Conservation (phyloP, 2,797 vertebrate species). For the Cryptoprocta ferox region DNA sequence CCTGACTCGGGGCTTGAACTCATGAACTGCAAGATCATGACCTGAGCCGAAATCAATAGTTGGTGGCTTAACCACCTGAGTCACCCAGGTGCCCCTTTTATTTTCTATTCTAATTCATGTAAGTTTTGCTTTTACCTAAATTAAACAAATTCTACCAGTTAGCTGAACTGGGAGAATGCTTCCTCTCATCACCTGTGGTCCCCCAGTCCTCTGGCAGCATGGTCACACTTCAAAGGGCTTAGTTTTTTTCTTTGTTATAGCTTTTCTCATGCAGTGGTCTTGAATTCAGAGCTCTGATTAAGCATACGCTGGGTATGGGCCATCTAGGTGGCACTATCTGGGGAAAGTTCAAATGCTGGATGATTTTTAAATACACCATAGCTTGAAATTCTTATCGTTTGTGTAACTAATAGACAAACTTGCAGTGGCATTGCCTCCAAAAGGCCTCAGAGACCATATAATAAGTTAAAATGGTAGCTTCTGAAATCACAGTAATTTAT, state of each 20-base stretch:
- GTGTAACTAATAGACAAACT: not conserved
- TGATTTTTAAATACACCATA: not conserved
- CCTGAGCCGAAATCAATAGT: too few relatives aligned
- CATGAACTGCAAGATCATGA: too few relatives aligned
- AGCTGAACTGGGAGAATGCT: not conserved
- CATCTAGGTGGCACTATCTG: not conserved
- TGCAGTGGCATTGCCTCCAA: not conserved
- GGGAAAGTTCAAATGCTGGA: not conserved
- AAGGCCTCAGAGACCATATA: not conserved
- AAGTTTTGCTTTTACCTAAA: not conserved
- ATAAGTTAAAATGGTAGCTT: not conserved
- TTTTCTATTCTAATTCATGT: not conserved
- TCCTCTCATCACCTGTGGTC: accelerated
- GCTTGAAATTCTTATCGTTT: not conserved
- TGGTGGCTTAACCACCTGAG: too few relatives aligned
- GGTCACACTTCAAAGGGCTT: not conserved
- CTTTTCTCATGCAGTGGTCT: not conserved
- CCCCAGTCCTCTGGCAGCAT: not conserved
- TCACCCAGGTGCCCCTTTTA: too few relatives aligned
- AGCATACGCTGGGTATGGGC: not conserved
- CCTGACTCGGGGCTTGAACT: too few relatives aligned
- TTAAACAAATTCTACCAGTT: not conserved
- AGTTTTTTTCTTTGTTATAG: not conserved
- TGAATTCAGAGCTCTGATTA: not conserved
- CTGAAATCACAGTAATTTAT: not conserved